phyloP scores from a whole-genome alignment of 1,140 invertebrate genomes.

The Leptopilina boulardi region DNA sequence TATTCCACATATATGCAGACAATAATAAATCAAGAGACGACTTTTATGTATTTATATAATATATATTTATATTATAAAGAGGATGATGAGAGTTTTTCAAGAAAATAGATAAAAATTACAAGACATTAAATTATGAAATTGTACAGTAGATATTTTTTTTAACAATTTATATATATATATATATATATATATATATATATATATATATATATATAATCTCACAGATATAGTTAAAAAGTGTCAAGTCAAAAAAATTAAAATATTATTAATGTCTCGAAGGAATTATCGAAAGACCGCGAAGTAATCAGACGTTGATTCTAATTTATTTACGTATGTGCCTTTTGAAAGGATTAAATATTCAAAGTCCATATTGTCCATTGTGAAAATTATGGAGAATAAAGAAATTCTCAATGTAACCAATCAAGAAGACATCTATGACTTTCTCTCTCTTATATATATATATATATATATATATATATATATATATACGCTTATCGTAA shows the following conservation, averaged over 20 bases:
- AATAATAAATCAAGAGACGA: no score
- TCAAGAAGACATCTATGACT: slow-evolving; percentile 44
- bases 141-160: no score
- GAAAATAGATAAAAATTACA: no score
- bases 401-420: slow-evolving; percentile 40
- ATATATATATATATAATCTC: neutral
- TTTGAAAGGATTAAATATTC: slow-evolving; percentile 29
- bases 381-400: slow-evolving; percentile 43
- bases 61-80: no score
- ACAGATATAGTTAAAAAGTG: slow-evolving; percentile 24
- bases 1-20: no score
- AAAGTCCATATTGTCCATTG: neutral
- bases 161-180: no score
- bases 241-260: slow-evolving; percentile 42
- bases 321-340: slow-evolving; percentile 30
- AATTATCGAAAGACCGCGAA: slow-evolving; percentile 34
- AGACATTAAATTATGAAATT: no score
- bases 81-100: no score
- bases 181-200: no score
- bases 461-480: no score
- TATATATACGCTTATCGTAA: no score
- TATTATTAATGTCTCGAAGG: slow-evolving; percentile 41
- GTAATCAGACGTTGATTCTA: slow-evolving; percentile 39
- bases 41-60: no score
- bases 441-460: slow-evolving; percentile 35